Evolutionary conservation across 2,113 vertebrate species (phyloP).

Genomic region (Cromileptes altivelis): DNA sequence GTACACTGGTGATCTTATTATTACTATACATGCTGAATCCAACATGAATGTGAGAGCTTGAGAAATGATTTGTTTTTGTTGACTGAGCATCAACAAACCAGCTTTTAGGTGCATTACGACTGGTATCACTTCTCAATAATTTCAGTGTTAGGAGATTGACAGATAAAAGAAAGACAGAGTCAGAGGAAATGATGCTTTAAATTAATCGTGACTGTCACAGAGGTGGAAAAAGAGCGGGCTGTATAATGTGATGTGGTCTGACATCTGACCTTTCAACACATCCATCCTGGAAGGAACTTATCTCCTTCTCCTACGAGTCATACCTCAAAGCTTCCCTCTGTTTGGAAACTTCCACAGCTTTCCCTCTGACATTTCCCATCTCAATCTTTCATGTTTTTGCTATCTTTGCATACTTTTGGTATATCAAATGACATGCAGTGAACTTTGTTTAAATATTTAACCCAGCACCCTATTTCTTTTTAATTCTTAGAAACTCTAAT

Average conservation of each 20-base stretch:
- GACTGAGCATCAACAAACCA: background rate
- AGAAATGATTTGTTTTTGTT: background rate
- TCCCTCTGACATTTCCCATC: constrained; percentile 41
- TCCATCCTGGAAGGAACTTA: constrained; percentile 15
- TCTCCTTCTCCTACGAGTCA: background rate
- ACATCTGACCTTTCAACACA: constrained; percentile 50
- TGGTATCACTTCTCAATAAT: background rate
- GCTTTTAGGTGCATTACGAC: background rate
- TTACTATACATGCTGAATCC: background rate
- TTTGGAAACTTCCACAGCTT: constrained; percentile 30
- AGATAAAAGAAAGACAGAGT: background rate
- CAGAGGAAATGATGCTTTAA: background rate
- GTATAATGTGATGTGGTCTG: constrained; percentile 37
- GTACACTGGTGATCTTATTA: background rate
- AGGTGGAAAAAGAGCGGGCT: constrained; percentile 10
- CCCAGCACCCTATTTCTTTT: constrained; percentile 28
- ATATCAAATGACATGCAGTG: background rate
- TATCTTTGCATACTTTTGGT: constrained; percentile 31
- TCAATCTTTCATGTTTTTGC: constrained; percentile 42
- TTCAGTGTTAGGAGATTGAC: background rate
- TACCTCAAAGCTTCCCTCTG: constrained; percentile 23
- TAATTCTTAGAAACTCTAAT: constrained; percentile 27
- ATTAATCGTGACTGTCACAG: constrained; percentile 11
- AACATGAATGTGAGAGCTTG: background rate
- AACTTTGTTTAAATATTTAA: constrained; percentile 52